A percentile compares a stretch with the other conserved stretches of the same genome.
Evolutionary conservation across 2,113 vertebrate species (phyloP).

Genomic region (Cheirogaleus medius): DNA sequence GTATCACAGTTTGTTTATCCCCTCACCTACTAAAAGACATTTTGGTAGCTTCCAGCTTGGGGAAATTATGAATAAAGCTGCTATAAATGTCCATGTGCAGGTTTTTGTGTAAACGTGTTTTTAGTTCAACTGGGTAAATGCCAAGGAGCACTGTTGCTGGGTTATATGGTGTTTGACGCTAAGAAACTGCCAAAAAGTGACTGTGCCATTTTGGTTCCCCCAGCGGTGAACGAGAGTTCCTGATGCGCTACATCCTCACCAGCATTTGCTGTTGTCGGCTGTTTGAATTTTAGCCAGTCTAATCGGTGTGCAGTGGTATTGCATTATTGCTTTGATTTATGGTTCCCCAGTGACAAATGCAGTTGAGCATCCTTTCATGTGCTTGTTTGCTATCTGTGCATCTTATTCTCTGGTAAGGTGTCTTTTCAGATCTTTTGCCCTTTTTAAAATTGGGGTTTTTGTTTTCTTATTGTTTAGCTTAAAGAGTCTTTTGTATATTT

Average conservation of each 20-base stretch:
- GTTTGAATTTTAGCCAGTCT: neutral
- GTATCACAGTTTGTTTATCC: no score
- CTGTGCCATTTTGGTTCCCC: neutral
- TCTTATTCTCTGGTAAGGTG: neutral
- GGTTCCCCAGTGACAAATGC: neutral
- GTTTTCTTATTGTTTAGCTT: neutral
- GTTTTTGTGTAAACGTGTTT: no score
- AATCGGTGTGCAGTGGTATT: neutral
- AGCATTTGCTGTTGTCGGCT: no score
- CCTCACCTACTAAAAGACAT: no score
- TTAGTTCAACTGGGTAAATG: no score
- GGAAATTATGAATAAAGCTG: no score
- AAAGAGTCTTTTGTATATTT: neutral
- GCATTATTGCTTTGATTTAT: neutral
- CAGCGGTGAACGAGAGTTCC: accelerated
- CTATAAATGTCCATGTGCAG: no score
- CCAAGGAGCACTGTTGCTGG: neutral
- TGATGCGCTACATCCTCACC: accelerated
- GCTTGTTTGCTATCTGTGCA: neutral
- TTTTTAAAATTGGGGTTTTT: neutral
- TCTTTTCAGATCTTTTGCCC: neutral
- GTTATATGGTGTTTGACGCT: neutral
- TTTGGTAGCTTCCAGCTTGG: no score
- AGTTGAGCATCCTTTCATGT: accelerated
- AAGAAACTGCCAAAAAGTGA: neutral